These are phyloP conservation scores for Pteronura brasiliensis DNA, from an alignment of 2,113 vertebrate species.

Conservation along the genomic window DNA sequence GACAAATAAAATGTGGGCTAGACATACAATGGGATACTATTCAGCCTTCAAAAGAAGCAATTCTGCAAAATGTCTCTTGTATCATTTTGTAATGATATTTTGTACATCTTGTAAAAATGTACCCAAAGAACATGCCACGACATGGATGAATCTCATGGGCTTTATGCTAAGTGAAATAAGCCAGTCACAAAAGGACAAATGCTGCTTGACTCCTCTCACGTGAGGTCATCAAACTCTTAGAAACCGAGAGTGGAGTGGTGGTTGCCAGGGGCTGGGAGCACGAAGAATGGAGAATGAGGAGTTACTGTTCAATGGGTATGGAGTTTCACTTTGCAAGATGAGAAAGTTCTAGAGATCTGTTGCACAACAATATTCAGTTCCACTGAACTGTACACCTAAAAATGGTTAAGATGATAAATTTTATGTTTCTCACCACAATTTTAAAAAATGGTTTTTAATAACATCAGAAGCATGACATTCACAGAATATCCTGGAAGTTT, in stretches of 20 bases:
- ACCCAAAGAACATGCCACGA: not conserved
- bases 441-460: not conserved
- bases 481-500: not conserved
- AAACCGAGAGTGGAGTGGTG: not conserved
- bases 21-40: not conserved
- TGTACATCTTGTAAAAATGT: no score
- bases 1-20: not conserved
- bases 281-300: not conserved
- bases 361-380: not conserved
- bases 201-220: not conserved
- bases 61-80: not conserved
- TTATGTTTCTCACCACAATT: not conserved
- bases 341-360: not conserved
- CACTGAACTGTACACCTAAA: not conserved
- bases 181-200: not conserved
- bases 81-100: no score
- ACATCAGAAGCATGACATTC: not conserved
- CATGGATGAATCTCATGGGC: not conserved
- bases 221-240: not conserved
- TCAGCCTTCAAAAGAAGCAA: not conserved
- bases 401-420: not conserved
- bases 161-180: not conserved
- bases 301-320: not conserved
- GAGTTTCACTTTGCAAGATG: not conserved
- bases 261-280: not conserved